A percentile compares a stretch with the other conserved stretches of the same genome.
phyloP scores from a whole-genome alignment of 1,140 invertebrate species.

The Bombus cullumanus region DNA sequence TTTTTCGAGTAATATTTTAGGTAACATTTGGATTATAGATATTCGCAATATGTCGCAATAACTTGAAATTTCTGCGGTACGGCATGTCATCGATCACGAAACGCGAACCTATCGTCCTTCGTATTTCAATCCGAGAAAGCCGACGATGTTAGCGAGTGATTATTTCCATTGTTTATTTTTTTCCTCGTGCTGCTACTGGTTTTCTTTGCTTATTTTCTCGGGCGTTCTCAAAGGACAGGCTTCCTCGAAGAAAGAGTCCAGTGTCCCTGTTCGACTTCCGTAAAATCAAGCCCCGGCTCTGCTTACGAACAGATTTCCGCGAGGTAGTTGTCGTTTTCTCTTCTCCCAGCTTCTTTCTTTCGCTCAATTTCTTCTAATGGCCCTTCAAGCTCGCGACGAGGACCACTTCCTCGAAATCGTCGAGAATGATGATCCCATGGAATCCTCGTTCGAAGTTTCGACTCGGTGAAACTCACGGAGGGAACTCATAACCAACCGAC shows the following conservation, averaged over 20 bases:
- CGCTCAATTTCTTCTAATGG: slow-evolving; percentile 48
- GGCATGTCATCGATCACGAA: neutral
- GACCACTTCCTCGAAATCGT: slow-evolving; percentile 30
- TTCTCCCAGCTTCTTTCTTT: slow-evolving; percentile 14
- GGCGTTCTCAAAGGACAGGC: too few relatives aligned
- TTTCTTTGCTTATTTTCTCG: neutral
- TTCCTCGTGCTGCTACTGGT: neutral
- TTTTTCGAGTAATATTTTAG: neutral
- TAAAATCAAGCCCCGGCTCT: slow-evolving; percentile 5
- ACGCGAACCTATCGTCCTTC: neutral
- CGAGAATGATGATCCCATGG: slow-evolving; percentile 4
- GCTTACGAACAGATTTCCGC: slow-evolving; percentile 38
- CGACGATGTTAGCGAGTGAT: neutral
- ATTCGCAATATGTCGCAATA: too few relatives aligned
- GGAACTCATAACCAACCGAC: neutral
- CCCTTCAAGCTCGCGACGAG: neutral
- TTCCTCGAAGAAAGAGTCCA: neutral
- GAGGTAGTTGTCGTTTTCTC: neutral
- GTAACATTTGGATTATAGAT: neutral
- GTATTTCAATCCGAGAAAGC: neutral
- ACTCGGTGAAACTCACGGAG: neutral
- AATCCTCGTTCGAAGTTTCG: neutral
- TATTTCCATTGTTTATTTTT: neutral
- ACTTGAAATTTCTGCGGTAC: neutral
- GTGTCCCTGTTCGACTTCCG: slow-evolving; percentile 20